Evolutionary conservation across 2,797 vertebrate species (phyloP).

Genomic region (Pagetopsis macropterus): DNA sequence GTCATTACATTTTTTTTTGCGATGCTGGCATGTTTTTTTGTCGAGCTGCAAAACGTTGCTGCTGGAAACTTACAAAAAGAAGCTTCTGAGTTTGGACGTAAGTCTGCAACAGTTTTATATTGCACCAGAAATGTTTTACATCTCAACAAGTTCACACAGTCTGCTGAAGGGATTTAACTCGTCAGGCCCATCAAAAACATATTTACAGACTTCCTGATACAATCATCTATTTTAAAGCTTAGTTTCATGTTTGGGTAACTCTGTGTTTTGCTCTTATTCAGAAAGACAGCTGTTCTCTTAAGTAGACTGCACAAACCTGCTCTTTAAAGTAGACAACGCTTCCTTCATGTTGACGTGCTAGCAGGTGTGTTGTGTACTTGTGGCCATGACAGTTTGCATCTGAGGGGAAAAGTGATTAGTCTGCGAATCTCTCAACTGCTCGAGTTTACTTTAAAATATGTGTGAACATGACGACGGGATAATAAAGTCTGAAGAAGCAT

Average conservation of each 20-base stretch:
- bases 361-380: constrained; percentile 19
- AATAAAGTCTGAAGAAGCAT: constrained; percentile 5
- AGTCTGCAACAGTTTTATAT: too few species aligned
- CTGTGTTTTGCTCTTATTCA: not conserved
- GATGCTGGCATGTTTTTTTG: too few species aligned
- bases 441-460: constrained; percentile 34
- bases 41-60: too few species aligned
- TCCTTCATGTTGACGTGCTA: constrained; percentile 36
- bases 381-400: constrained; percentile 18
- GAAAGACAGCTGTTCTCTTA: constrained; percentile 17
- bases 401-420: constrained; percentile 10
- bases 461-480: not conserved
- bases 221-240: not conserved
- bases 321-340: not conserved
- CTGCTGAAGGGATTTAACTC: too few species aligned
- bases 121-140: too few species aligned
- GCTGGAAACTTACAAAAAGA: too few species aligned
- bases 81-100: too few species aligned
- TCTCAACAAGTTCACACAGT: too few species aligned
- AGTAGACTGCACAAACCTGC: constrained; percentile 25
- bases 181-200: not conserved
- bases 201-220: constrained; percentile 6
- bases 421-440: not conserved
- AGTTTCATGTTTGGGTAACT: not conserved
- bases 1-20: too few species aligned